These are phyloP conservation scores for Sebastes taczanowskii DNA, from an alignment of 2,797 vertebrate genomes.

Conservation along the genomic window DNA sequence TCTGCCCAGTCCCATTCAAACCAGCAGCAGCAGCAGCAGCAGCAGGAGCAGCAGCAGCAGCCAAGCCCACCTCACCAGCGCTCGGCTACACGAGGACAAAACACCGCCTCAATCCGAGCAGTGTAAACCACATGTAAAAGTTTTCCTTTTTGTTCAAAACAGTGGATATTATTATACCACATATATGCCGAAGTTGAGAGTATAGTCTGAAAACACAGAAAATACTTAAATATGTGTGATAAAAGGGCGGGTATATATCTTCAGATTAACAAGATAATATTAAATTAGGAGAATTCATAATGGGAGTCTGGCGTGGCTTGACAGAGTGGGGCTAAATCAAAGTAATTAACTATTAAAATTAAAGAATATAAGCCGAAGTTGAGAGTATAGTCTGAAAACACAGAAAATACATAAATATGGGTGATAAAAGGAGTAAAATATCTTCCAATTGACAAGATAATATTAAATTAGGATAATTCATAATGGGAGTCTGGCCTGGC, in stretches of 20 bases:
- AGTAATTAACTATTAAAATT: neutral
- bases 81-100: neutral
- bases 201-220: accelerated
- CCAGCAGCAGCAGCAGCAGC: neutral
- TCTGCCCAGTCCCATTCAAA: conserved; percentile 49
- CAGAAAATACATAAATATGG: accelerated
- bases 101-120: neutral
- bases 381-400: accelerated
- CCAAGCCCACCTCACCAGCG: conserved; percentile 19
- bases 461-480: accelerated
- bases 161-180: accelerated
- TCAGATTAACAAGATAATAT: accelerated
- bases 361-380: neutral
- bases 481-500: neutral
- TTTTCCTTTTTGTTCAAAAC: neutral
- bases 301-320: neutral
- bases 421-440: accelerated
- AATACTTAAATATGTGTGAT: accelerated
- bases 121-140: neutral
- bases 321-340: neutral
- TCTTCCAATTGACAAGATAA: accelerated
- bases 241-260: accelerated
- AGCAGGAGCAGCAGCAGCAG: neutral
- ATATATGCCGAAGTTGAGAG: accelerated
- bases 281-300: neutral